A percentile compares a stretch with the other conserved stretches of the same genome.
Conservation (phyloP, 2,888 invertebrate genomes). For the Galerucella nymphaeae region DNA sequence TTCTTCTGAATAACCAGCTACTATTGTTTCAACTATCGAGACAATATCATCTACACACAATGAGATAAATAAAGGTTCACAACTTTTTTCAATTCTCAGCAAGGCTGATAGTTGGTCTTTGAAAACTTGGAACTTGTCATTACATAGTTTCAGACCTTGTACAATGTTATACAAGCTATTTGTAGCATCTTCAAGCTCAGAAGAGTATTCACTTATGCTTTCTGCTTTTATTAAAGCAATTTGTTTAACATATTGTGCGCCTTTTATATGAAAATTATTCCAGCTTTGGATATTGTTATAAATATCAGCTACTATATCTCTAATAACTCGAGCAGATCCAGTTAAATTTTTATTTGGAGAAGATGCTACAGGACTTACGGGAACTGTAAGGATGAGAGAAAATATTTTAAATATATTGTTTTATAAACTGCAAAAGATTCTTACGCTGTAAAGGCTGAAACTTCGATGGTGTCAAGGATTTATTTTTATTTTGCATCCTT, state of each 20-base stretch:
- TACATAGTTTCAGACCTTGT: slow-evolving; percentile 49
- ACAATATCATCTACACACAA: slow-evolving; percentile 54
- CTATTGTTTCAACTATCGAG: slow-evolving; percentile 52
- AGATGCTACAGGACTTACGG: slow-evolving; percentile 59
- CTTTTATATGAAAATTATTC: slow-evolving; percentile 66
- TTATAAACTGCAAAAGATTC: neutral
- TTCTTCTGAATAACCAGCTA: slow-evolving; percentile 63
- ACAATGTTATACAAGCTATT: slow-evolving; percentile 53
- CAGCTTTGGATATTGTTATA: slow-evolving; percentile 68
- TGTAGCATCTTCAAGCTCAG: slow-evolving; percentile 49
- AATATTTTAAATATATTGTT: neutral
- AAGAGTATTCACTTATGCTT: slow-evolving; percentile 45
- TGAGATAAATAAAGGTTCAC: slow-evolving; percentile 59
- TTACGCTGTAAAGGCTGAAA: slow-evolving; percentile 34
- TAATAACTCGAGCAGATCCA: slow-evolving; percentile 68
- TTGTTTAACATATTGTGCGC: slow-evolving; percentile 62
- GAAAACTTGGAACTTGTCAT: slow-evolving; percentile 53
- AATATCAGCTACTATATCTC: slow-evolving; percentile 70
- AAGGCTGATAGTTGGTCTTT: slow-evolving; percentile 58
- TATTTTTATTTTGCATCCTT: slow-evolving; percentile 25
- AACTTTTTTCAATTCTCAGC: slow-evolving; percentile 56
- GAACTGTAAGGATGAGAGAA: slow-evolving; percentile 53
- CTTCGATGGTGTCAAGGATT: slow-evolving; percentile 18
- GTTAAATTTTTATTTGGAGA: slow-evolving; percentile 68
- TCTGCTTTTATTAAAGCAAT: slow-evolving; percentile 59